Conservation (phyloP, 2,113 vertebrate species). For the Eurystomus gularis region DNA sequence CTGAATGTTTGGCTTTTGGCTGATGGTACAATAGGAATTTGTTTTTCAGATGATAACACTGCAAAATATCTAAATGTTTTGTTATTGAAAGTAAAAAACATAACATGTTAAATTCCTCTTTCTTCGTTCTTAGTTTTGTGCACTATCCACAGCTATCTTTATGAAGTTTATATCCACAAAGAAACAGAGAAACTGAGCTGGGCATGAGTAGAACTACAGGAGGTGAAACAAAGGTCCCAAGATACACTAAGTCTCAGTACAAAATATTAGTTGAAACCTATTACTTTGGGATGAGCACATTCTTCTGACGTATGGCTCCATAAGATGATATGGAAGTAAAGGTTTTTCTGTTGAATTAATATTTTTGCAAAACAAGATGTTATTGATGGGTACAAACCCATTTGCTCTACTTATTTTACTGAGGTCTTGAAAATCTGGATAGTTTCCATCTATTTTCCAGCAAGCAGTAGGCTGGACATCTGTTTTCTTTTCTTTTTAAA, state of each 20-base stretch:
- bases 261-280: not conserved
- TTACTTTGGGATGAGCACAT: not conserved
- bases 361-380: not conserved
- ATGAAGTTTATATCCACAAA: not conserved
- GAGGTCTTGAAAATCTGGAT: constrained; percentile 58
- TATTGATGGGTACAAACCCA: constrained; percentile 28
- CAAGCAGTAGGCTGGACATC: constrained; percentile 53
- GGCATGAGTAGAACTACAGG: not conserved
- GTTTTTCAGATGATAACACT: not conserved
- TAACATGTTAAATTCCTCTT: not conserved
- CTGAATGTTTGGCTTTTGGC: not conserved
- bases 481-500: constrained; percentile 51
- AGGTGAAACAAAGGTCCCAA: not conserved
- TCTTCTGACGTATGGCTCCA: not conserved
- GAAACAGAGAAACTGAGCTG: not conserved
- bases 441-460: constrained; percentile 62
- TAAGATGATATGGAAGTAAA: constrained; percentile 20
- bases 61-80: not conserved
- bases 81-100: not conserved
- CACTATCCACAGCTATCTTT: not conserved
- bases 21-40: not conserved
- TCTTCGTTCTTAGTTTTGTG: not conserved
- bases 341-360: not conserved
- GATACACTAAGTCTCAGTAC: not conserved
- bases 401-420: constrained; percentile 41